These are phyloP conservation scores for Centropyge bicolor DNA, from an alignment of 2,797 vertebrate species.

Conservation along the genomic window DNA sequence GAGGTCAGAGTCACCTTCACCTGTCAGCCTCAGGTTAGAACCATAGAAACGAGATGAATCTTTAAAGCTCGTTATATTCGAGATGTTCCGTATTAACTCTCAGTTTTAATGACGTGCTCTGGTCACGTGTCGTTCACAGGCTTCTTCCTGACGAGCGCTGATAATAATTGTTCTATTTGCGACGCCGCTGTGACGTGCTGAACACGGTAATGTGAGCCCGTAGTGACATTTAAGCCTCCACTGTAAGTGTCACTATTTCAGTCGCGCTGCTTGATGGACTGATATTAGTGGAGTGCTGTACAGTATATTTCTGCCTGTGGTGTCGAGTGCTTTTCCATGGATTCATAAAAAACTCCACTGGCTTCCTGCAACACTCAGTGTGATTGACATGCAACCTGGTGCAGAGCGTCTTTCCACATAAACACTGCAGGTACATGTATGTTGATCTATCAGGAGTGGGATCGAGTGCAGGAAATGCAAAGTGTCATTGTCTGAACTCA, in stretches of 20 bases:
- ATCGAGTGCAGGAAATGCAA: neutral
- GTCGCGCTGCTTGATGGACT: conserved; percentile 43
- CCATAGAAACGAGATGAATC: neutral
- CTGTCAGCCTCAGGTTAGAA: neutral
- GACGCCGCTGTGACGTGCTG: conserved; percentile 33
- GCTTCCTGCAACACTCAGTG: too few species aligned
- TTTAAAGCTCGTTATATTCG: neutral
- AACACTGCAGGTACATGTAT: neutral
- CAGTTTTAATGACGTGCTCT: neutral
- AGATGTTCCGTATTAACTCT: neutral
- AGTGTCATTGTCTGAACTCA: neutral
- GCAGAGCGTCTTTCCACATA: neutral
- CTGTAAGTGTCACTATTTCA: conserved; percentile 68
- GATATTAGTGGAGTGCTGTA: conserved; percentile 44
- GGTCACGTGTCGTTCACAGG: neutral
- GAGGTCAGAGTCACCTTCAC: neutral
- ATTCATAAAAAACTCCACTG: neutral
- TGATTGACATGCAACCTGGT: neutral
- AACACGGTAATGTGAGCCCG: conserved; percentile 48
- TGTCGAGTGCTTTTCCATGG: conserved; percentile 40
- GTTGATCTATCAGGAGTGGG: too few species aligned
- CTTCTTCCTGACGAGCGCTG: neutral
- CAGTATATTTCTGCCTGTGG: conserved; percentile 5
- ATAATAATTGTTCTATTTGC: conserved; percentile 60
- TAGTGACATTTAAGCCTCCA: conserved; percentile 39